Evolutionary conservation across 2,113 vertebrate species (phyloP).

Genomic region (Oreotrochilus melanogaster): DNA sequence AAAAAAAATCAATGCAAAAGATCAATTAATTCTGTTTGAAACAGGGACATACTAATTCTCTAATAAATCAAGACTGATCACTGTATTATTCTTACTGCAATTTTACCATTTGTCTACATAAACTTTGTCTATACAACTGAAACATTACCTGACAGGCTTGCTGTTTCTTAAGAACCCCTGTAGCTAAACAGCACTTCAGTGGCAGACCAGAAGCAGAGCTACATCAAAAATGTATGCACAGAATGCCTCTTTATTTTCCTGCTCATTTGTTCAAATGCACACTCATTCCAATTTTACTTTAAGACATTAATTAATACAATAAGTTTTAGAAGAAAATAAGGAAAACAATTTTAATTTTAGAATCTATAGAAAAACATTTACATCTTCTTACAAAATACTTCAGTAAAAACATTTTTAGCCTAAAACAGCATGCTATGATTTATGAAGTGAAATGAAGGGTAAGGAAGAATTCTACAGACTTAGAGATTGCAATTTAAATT

Average conservation of each 20-base stretch:
- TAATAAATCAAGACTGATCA: background rate
- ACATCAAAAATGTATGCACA: background rate
- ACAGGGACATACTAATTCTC: background rate
- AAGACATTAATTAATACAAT: background rate
- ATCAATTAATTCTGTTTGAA: background rate
- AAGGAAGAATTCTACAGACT: background rate
- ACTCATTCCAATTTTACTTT: background rate
- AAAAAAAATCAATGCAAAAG: background rate
- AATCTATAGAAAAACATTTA: background rate
- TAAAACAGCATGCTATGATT: conserved; percentile 1
- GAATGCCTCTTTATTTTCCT: background rate
- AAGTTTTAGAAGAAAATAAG: background rate
- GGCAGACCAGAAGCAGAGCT: background rate
- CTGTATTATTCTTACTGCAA: background rate
- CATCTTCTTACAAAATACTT: background rate
- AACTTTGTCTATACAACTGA: background rate
- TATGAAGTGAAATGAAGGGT: background rate
- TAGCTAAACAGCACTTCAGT: background rate
- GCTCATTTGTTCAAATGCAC: background rate
- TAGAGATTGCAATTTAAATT: background rate
- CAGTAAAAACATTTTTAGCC: background rate
- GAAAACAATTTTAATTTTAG: background rate
- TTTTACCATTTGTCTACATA: background rate
- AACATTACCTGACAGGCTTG: background rate
- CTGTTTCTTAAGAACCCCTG: background rate